Evolutionary conservation across 2,888 invertebrate genomes (phyloP).

Genomic region (Drosophila atripex): DNA sequence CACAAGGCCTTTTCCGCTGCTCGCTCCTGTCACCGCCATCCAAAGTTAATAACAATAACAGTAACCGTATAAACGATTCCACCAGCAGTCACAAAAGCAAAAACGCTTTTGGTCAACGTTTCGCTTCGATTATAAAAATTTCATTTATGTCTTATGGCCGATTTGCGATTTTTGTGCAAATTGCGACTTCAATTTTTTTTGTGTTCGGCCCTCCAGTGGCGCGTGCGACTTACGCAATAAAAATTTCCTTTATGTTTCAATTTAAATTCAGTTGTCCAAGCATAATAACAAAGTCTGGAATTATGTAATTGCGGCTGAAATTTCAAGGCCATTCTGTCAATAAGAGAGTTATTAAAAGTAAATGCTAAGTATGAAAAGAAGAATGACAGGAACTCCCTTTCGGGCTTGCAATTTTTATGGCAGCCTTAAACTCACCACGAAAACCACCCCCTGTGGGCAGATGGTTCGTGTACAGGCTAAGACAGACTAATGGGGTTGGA

Average conservation of each 20-base stretch:
- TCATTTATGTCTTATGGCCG: slow-evolving; percentile 76
- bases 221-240: slow-evolving; percentile 72
- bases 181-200: slow-evolving; percentile 40
- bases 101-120: slow-evolving; percentile 55
- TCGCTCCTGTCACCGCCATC: slow-evolving; percentile 53
- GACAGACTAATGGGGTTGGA: slow-evolving; percentile 37
- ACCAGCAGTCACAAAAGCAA: slow-evolving; percentile 1
- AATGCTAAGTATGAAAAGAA: background rate
- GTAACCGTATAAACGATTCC: slow-evolving; percentile 53
- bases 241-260: slow-evolving; percentile 73
- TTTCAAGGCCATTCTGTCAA: background rate
- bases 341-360: background rate
- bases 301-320: slow-evolving; percentile 9
- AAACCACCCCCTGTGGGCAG: slow-evolving; percentile 18
- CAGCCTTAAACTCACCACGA: slow-evolving; percentile 45
- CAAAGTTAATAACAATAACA: slow-evolving; percentile 74
- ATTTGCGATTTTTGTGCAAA: slow-evolving; percentile 76
- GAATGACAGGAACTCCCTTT: background rate
- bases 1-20: slow-evolving; percentile 18
- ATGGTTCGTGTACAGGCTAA: slow-evolving; percentile 46
- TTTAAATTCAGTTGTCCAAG: slow-evolving; percentile 51
- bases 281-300: background rate
- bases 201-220: slow-evolving; percentile 48
- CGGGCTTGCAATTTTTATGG: slow-evolving; percentile 19
- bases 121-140: slow-evolving; percentile 77